Conservation (phyloP, 2,113 vertebrate species). For the Podarcis cretensis region DNA sequence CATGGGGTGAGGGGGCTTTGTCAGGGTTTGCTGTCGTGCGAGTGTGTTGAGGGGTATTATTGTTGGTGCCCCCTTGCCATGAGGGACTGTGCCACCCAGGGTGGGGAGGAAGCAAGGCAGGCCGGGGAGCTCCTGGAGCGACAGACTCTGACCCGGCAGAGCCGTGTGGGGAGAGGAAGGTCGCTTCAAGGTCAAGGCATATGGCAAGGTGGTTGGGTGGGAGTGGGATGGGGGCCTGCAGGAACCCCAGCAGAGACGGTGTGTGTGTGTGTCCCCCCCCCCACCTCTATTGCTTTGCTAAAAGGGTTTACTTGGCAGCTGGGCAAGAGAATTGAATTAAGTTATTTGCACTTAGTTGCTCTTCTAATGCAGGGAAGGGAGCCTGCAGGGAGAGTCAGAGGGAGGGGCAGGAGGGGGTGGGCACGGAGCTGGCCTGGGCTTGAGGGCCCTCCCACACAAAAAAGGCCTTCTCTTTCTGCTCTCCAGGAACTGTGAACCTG, state of each 20-base stretch:
- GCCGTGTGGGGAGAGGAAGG: conserved; percentile 11
- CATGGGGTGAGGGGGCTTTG: not conserved
- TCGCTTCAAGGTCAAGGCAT: conserved; percentile 71
- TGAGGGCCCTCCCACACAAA: too few relatives aligned
- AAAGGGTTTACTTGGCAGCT: not conserved
- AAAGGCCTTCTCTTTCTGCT: not conserved
- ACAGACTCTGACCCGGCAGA: fast-evolving
- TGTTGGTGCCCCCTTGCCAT: not conserved
- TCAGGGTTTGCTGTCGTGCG: not conserved
- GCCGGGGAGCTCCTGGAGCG: fast-evolving
- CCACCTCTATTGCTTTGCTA: not conserved
- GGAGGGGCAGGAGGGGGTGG: not conserved
- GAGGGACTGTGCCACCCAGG: not conserved
- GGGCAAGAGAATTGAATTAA: not conserved
- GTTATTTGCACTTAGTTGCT: conserved; percentile 1
- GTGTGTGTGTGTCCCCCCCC: too few relatives aligned
- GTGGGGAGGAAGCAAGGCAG: not conserved
- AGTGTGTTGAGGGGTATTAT: not conserved
- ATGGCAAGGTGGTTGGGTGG: conserved; percentile 57
- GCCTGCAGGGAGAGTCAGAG: not conserved
- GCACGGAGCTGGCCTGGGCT: not conserved
- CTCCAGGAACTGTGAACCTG: too few relatives aligned
- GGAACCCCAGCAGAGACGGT: not conserved
- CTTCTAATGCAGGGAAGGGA: not conserved
- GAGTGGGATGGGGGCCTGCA: not conserved